Evolutionary conservation across 1,140 invertebrate species (phyloP), one percentile per base, ranked within the genome.

Genomic region (Eciton burchellii): DNA sequence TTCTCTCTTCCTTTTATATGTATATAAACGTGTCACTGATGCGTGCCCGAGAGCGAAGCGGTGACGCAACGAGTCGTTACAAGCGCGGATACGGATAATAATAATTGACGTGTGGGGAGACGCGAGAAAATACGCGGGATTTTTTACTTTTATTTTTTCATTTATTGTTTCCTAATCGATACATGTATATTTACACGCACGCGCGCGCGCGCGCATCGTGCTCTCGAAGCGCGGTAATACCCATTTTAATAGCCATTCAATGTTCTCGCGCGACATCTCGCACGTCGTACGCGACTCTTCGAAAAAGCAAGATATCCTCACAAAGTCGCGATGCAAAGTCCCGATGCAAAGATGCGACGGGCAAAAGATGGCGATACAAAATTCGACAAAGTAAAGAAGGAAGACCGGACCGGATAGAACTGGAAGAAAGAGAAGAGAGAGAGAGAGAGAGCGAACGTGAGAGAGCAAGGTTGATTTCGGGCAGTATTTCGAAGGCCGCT

Each of bases 51-150:
- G 62, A 79, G 74, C 19, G 45, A 66, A 19, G 24, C 82, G 65
- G 59, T 57, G 65, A 84, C 47, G 29, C 65, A 65, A 82, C 56
- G 56, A 49, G 41, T 19, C 62, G 77, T 52, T 60, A 60, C 77
- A 54, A 84, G 66, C 45, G 47, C 41, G 24, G 45, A 21, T 9
- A 45, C 47, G 72, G 65, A 85, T 84, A 85, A 85, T 43, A 70
- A 85, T 84, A 85, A 85, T 85, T 70, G 63, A 81, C 76, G 62
- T 59, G 63, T 54, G 26, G 57, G 16, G 72, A 49, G 41, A 52
- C 26, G 62, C 62, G 49, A 63, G 63, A 56, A 57, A 70, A 77
- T 21, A 54, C 73, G 52, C 35, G 62, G 19, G 26, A 63, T 56
- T 79, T 79, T 79, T 79, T 79, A 54, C 21, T 79, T 6, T 45